Evolutionary conservation across 2,797 vertebrate genomes (phyloP).

Genomic region (Ptychadena robeensis): DNA sequence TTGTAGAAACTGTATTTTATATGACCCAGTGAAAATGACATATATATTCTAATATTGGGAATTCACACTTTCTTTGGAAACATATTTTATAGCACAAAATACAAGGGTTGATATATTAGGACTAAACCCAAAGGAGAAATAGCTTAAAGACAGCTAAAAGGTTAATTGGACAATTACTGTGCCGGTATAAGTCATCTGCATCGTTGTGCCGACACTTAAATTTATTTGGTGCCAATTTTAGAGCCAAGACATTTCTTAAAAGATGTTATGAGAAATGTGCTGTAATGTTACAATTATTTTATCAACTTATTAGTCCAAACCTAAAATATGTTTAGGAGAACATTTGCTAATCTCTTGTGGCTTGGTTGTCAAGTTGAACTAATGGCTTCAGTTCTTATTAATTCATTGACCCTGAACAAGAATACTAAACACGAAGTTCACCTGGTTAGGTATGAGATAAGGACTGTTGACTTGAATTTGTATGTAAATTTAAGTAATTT

Average conservation of each 20-base stretch:
- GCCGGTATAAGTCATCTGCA: constrained; percentile 13
- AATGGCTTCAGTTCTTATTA: no score
- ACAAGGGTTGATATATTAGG: not conserved
- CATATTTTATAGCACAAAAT: constrained; percentile 35
- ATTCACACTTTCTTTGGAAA: constrained; percentile 35
- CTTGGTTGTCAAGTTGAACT: no score
- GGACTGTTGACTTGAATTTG: no score
- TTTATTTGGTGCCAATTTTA: constrained; percentile 38
- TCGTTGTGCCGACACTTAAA: not conserved
- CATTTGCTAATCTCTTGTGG: no score
- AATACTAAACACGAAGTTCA: no score
- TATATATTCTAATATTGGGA: constrained; percentile 28
- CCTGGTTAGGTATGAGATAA: no score
- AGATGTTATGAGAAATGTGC: not conserved
- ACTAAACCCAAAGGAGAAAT: constrained; percentile 14
- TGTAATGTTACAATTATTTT: not conserved
- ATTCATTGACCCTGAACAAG: no score
- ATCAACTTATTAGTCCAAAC: not conserved
- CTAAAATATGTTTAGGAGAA: not conserved
- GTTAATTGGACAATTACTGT: constrained; percentile 47
- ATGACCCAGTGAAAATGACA: not conserved
- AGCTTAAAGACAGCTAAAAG: constrained; percentile 15
- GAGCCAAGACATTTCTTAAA: constrained; percentile 15
- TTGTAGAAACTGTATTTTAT: constrained; percentile 24
- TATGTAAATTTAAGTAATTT: no score